Conservation (phyloP, 2,113 vertebrate genomes). For the Peromyscus californicus region DNA sequence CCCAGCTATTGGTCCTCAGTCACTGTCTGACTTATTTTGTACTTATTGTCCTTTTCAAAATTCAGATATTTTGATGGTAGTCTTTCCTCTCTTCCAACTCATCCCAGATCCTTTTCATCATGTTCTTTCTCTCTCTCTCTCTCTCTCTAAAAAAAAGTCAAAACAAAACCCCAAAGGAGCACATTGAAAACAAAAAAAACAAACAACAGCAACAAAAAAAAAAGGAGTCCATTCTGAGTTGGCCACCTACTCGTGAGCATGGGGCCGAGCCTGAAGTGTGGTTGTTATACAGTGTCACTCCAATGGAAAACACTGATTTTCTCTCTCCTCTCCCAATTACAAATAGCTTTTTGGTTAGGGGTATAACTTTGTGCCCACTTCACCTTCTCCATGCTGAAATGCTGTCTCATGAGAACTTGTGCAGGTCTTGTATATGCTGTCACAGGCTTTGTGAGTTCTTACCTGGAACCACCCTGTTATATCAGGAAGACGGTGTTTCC, state of each 20-base stretch:
- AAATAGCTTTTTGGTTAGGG: neutral
- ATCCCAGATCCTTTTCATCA: neutral
- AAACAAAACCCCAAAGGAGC: neutral
- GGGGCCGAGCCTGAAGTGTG: too few species aligned
- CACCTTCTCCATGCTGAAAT: neutral
- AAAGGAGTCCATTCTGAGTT: neutral
- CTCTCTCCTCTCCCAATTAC: neutral
- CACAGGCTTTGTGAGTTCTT: neutral
- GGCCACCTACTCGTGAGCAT: neutral
- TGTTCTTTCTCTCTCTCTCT: neutral
- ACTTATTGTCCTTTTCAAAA: neutral
- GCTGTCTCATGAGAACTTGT: neutral
- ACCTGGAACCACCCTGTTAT: neutral
- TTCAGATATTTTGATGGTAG: neutral
- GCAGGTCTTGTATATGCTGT: neutral
- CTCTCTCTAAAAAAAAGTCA: neutral
- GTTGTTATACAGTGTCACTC: neutral
- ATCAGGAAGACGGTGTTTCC: neutral
- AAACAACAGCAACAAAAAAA: neutral
- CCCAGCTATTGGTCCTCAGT: neutral
- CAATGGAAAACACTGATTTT: neutral
- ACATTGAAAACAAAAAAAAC: neutral
- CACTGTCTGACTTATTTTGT: neutral
- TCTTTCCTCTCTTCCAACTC: neutral
- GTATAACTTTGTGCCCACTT: neutral